Evolutionary conservation across 92 coral and sea anemone genomes (phyloP).

Genomic region (Porites lobata): DNA sequence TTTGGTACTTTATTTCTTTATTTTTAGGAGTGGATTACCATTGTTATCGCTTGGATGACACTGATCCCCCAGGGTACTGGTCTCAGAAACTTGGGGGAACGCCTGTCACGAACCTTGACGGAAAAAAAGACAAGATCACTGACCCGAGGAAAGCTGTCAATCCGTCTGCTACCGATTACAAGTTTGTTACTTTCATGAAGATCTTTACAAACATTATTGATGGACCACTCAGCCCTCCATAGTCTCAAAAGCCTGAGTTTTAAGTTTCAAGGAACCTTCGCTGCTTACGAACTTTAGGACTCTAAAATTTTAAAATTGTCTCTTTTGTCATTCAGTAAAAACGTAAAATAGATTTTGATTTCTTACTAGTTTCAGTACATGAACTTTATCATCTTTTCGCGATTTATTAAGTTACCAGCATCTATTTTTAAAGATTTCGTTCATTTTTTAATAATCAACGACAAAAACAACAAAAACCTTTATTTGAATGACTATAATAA

Average conservation of each 20-base stretch:
- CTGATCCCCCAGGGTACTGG: too few relatives aligned
- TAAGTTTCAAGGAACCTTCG: neutral
- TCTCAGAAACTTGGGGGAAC: constrained; percentile 26
- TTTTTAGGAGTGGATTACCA: constrained; percentile 25
- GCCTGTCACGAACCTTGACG: neutral
- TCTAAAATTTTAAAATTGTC: too few relatives aligned
- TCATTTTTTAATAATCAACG: neutral
- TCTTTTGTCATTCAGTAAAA: neutral
- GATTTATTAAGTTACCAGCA: neutral
- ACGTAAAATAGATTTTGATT: neutral
- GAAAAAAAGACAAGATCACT: constrained; percentile 3
- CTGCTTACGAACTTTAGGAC: neutral
- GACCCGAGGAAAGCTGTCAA: constrained; percentile 34
- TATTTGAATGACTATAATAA: too few relatives aligned
- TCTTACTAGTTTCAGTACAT: neutral
- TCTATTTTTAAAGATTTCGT: too few relatives aligned
- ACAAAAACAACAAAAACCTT: too few relatives aligned
- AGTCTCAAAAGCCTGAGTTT: neutral
- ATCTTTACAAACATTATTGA: constrained; percentile 7
- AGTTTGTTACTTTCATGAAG: constrained; percentile 13
- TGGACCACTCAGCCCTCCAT: neutral
- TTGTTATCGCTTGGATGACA: constrained; percentile 41
- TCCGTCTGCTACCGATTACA: neutral
- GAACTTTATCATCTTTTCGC: neutral
- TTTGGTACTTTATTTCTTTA: neutral